Base-by-base conservation (phyloP, 2,797 vertebrate genomes). In the Ctenosaura bakeri region DNA sequence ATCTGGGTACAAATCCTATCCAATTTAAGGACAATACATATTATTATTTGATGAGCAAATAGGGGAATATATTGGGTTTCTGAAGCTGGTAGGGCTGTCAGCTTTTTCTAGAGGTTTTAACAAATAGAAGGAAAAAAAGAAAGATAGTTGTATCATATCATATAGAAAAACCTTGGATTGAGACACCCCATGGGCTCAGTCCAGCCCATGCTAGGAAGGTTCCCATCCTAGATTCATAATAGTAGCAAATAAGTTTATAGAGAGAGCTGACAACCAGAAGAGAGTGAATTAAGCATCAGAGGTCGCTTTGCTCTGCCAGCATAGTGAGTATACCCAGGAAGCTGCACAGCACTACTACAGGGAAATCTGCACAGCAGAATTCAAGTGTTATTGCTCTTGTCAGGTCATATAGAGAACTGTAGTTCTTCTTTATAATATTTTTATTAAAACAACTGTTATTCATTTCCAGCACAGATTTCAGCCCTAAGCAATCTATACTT, bases 21-120 rank as follows among this genome's bases (percentile, higher is more conserved):
- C 35, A 62, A 59, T 86, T 83, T 83, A 89, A 91, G 32, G 79
- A 59, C 54, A 71, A 78, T 71, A 50, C 62, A 77, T 35, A 71
- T 83, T 66, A 56, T n/a, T 69, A 35, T 77, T 29, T 77, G 26
- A 32, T 35, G 50, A 3, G 26, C 18, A 50, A 38, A 46, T 22
- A 16, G 16, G 38, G 74, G 9, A 13, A 64, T 56, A 64, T 52
- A 32, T n/a, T 52, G 69, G 26, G 29, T 64, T 18, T 87, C 69
- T 29, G 56, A 76, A 83, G 78, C 54, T 87, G 32, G 38, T 76
- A 81, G 38, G 14, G 6, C 54, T 81, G 77, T 86, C 76, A 35
- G 32, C 29, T 46, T 35, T 5, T 74, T 86, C 26, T 16, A 24
- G 13, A 38, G 10, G 18, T 56, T 38, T 83, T 54, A 62, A 77